Evolutionary conservation across 2,888 invertebrate genomes (phyloP), one percentile per base, ranked within the genome.

Genomic region (Tetranychus piercei): DNA sequence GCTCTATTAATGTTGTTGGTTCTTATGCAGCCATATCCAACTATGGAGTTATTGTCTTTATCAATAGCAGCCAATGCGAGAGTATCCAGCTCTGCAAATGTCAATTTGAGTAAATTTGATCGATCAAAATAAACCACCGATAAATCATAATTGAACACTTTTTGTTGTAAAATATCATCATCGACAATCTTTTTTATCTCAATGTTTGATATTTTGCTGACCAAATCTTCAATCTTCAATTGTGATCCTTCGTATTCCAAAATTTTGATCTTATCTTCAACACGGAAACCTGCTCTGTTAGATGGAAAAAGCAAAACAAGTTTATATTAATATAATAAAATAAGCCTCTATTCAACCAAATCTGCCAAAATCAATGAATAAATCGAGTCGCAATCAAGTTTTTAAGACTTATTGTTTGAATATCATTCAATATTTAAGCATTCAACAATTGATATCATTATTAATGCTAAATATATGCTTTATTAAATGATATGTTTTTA

Each of bases 1-100:
- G 75, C 76, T 45, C 74, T 75, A 15, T 71, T 55, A 43, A 74
- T 73, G 69, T 77, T 77, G 34, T 77, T 76, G 6, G 77, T 76
- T n/a, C 76, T 67, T 18, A 77, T 67, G 44, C 75, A 77, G 6
- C 76, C 77, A 55, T 74, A 77, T 5, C 77, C 77, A n/a, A 74
- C 73, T 66, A 77, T 66, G 34, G 65, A 22, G 5, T 73, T 74
- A 44, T 77, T 71, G 18, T 74, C 73, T 44, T 75, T 45, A 55
- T 74, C 75, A 22, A 74, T 64, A 2, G 77, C 77, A 7, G 75
- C 76, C 73, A 76, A 18, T 45, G 73, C 44, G 44, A 73, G 65
- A 55, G 70, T 70, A 34, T 72, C 76, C 45, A 45, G 15, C 45
- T 73, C 76, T 44, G 55, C 43, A 66, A 73, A 75, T 34, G 75